phyloP scores from a whole-genome alignment of 2,888 invertebrate genomes.

The Anthophora plumipes region DNA sequence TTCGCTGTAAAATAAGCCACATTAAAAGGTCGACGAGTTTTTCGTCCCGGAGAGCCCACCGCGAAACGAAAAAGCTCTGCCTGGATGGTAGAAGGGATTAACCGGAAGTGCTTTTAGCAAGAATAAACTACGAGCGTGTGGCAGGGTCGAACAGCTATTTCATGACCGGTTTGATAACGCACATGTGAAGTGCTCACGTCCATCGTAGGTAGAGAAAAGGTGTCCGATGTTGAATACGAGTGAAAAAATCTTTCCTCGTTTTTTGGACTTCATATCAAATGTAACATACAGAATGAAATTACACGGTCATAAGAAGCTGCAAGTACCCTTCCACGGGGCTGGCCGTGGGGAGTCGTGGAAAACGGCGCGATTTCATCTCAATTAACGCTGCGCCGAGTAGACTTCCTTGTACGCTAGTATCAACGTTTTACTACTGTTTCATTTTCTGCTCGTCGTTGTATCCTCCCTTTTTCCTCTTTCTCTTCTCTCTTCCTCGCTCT shows the following conservation, averaged over 20 bases:
- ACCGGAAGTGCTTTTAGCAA: conserved; percentile 36
- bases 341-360: too few relatives aligned
- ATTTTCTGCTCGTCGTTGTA: too few relatives aligned
- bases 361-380: conserved; percentile 1
- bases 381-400: conserved; percentile 3
- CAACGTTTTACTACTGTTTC: neutral
- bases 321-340: neutral
- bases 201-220: too few relatives aligned
- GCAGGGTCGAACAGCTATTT: neutral
- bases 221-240: neutral
- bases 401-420: neutral
- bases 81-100: conserved; percentile 18
- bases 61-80: conserved; percentile 28
- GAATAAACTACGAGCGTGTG: conserved; percentile 28
- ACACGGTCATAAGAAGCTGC: neutral
- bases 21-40: conserved; percentile 35
- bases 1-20: conserved; percentile 31
- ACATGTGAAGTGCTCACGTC: neutral
- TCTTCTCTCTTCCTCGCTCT: too few relatives aligned
- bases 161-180: conserved; percentile 19
- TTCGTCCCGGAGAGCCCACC: neutral
- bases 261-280: neutral
- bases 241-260: conserved; percentile 20
- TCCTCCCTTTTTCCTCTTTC: neutral
- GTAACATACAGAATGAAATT: conserved; percentile 2